Conservation (phyloP, 2,797 vertebrate species). For the Mareca penelope region DNA sequence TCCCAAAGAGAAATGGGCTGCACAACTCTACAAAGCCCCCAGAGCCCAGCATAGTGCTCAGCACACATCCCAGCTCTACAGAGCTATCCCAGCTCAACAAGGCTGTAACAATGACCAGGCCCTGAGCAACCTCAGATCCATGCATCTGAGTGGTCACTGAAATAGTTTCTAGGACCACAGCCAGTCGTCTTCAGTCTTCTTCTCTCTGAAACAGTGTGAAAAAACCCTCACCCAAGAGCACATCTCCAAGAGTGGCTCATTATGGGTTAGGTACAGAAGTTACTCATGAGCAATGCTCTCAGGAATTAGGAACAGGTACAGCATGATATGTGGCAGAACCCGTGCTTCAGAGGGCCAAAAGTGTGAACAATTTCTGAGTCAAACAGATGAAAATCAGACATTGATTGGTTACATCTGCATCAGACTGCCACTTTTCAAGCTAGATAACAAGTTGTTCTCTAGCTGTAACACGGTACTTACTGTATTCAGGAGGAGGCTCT, state of each 20-base stretch:
- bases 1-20: neutral
- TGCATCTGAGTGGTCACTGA: neutral
- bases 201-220: neutral
- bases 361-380: neutral
- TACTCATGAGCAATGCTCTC: neutral
- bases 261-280: neutral
- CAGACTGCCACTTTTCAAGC: neutral
- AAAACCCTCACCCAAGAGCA: neutral
- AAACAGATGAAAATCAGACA: neutral
- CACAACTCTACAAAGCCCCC: neutral
- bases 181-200: neutral
- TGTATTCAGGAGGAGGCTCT: neutral
- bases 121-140: neutral
- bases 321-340: neutral
- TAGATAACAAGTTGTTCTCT: neutral
- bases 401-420: neutral
- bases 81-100: fast-evolving
- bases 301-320: neutral
- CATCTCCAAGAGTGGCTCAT: neutral
- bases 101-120: neutral
- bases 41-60: neutral
- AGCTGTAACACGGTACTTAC: neutral
- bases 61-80: neutral
- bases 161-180: neutral
- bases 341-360: neutral